A percentile compares a stretch with the other conserved stretches of the same genome.
phyloP scores from a whole-genome alignment of 2,113 vertebrate genomes.

The Canis aureus region DNA sequence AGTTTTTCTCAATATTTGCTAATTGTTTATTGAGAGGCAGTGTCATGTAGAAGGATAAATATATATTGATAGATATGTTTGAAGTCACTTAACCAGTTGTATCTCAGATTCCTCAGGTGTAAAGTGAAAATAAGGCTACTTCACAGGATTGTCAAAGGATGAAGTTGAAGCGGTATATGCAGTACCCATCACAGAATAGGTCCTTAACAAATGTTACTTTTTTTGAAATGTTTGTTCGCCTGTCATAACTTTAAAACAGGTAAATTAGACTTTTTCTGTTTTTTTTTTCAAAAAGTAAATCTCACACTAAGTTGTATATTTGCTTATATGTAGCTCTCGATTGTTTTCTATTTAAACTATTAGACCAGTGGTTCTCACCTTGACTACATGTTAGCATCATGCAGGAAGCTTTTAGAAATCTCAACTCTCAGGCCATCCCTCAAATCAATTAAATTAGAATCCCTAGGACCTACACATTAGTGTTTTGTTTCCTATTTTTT shows the following conservation, averaged over 20 bases:
- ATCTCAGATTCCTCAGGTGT: conserved; percentile 16
- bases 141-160: neutral
- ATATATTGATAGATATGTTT: conserved; percentile 28
- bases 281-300: conserved; percentile 35
- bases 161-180: conserved; percentile 16
- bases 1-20: conserved; percentile 40
- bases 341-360: conserved; percentile 30
- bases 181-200: neutral
- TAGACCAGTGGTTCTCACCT: conserved; percentile 31
- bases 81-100: conserved; percentile 12
- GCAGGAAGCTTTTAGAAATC: conserved; percentile 4
- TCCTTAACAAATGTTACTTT: conserved; percentile 13
- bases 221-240: neutral
- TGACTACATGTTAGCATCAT: conserved; percentile 21
- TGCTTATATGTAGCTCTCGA: neutral
- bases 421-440: neutral
- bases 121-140: conserved; percentile 40
- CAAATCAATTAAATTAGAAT: conserved; percentile 49
- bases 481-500: conserved; percentile 45
- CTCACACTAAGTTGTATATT: neutral
- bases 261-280: conserved; percentile 31
- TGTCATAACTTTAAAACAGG: conserved; percentile 14
- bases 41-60: neutral
- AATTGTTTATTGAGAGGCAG: conserved; percentile 9
- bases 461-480: neutral